phyloP scores from a whole-genome alignment of 2,797 vertebrate genomes.

The Champsocephalus gunnari region DNA sequence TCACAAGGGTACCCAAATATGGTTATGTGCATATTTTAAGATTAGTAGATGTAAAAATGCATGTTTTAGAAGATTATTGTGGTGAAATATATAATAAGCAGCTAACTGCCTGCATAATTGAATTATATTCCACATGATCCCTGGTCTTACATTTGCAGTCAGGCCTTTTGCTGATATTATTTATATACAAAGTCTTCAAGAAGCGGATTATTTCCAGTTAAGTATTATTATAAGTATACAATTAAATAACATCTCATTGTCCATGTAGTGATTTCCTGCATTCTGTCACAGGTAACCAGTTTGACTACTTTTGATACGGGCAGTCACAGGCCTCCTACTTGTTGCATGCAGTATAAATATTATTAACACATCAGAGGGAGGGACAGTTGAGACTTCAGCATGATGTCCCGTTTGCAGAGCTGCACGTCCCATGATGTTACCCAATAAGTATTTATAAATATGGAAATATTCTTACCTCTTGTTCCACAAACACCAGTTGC shows the following conservation, averaged over 20 bases:
- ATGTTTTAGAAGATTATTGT: neutral
- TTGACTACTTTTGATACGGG: neutral
- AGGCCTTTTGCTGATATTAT: neutral
- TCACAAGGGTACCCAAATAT: neutral
- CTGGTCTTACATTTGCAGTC: neutral
- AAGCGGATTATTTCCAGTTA: neutral
- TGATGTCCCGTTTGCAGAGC: neutral
- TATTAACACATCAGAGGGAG: neutral
- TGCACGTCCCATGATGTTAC: neutral
- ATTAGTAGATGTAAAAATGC: neutral
- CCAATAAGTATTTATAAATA: neutral
- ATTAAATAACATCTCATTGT: neutral
- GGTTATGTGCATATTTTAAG: neutral
- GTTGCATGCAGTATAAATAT: neutral
- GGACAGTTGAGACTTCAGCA: neutral
- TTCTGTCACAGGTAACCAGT: conserved; percentile 21
- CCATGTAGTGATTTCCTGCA: neutral
- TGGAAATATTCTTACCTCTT: conserved; percentile 43
- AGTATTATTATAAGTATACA: neutral
- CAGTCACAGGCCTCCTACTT: conserved; percentile 16
- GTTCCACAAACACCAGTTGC: conserved; percentile 9
- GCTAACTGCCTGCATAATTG: neutral
- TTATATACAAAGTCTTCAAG: neutral
- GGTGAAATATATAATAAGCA: neutral
- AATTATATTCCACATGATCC: neutral